Percentiles rank a stretch among this genome's conserved stretches.
Evolutionary conservation across 2,113 vertebrate species (phyloP).

Genomic region (Pycnonotus jocosus): DNA sequence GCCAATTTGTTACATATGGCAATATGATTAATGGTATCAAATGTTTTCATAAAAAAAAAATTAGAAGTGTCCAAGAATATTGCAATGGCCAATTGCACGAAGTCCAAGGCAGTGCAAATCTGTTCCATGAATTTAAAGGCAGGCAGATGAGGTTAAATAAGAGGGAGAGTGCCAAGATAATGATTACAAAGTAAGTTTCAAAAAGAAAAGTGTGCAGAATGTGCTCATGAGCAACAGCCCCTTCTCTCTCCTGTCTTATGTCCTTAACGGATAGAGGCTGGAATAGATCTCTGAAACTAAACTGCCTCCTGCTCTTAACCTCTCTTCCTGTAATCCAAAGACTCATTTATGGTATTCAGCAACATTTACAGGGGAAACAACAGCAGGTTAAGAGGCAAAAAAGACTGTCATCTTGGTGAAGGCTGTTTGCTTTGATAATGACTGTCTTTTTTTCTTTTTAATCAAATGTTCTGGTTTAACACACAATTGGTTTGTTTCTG

Average conservation of each 20-base stretch:
- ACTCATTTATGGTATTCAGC: background rate
- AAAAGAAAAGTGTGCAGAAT: constrained; percentile 54
- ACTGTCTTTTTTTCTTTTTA: background rate
- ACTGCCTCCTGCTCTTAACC: background rate
- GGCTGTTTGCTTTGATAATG: background rate
- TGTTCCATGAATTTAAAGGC: constrained; percentile 71
- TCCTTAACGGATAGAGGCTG: constrained; percentile 12
- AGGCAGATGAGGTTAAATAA: constrained; percentile 76
- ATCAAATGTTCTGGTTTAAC: background rate
- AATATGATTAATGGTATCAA: constrained; percentile 81
- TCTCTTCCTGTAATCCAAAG: background rate
- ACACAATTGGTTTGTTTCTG: background rate
- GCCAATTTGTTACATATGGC: constrained; percentile 80
- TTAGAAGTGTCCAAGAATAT: constrained; percentile 23
- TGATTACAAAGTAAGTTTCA: constrained; percentile 66
- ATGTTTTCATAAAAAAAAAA: constrained; percentile 16
- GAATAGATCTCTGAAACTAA: constrained; percentile 18
- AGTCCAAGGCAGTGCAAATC: constrained; percentile 68
- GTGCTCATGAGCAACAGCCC: constrained; percentile 6
- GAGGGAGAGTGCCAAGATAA: constrained; percentile 61
- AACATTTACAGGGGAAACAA: background rate
- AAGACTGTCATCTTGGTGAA: background rate
- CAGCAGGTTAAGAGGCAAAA: background rate
- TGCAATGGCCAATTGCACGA: constrained; percentile 50
- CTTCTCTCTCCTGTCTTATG: background rate